Evolutionary conservation across 2,113 vertebrate genomes (phyloP), one percentile per base, ranked within the genome.

Genomic region (Protomyctophum bolini): DNA sequence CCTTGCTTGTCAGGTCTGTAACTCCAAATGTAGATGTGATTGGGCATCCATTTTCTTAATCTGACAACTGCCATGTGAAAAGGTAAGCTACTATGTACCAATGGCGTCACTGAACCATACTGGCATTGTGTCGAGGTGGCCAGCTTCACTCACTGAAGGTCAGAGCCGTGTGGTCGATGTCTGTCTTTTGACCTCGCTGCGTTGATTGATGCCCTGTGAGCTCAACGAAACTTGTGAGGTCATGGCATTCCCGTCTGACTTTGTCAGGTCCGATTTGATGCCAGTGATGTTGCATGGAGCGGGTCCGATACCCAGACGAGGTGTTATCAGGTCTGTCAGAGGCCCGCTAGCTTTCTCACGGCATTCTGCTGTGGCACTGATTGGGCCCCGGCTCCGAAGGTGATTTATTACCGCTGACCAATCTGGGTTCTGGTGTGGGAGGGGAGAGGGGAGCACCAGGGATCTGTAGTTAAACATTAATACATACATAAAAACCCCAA

Each of bases 381-480:
- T 83, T 85, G 76, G 82, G 80, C 71, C 63, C 75, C 83, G 87
- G 83, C 87, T 77, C 70, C 69, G 48, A 58, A 62, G 0, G 70
- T 88, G 87, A 92, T 92, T 92, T 86, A 90, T 89, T 68, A 70
- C 64, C 10, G 61, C 72, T 75, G 68, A 76, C 76, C 52, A 65
- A 77, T 58, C 68, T 70, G 33, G 75, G 76, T 79, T 41, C 72
- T 28, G 41, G 66, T 68, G 86, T 79, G 65, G 73, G 75, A 73
- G 50, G 57, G 59, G 51, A 59, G 61, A 62, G 72, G 66, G 76
- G 73, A 73, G 75, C 57, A 54, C 14, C 45, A 4, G 69, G 70
- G 75, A 82, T 81, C 75, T 63, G 66, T 70, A 78, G 91, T 91
- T 88, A 91, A 88, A 88, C 84, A 87, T 87, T 87, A 90, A 87